These are phyloP conservation scores for Lutraria rhynchaena DNA, from an alignment of 1,140 invertebrate species.

Conservation along the genomic window DNA sequence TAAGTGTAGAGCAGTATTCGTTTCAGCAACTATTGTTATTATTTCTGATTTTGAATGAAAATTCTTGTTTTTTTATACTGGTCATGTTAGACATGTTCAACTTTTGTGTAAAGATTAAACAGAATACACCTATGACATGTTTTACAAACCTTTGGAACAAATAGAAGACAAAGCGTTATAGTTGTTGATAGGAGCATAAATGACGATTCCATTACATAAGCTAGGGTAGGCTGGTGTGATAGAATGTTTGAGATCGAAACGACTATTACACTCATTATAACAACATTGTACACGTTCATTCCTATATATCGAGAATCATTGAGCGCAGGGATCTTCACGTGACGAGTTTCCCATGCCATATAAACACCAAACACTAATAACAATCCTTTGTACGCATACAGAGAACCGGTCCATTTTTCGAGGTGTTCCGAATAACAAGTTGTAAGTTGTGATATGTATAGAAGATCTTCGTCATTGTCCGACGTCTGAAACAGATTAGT, in stretches of 20 bases:
- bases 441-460: conserved; percentile 94
- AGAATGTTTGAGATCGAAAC: conserved; percentile 93
- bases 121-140: no score
- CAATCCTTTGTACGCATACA: conserved; percentile 95
- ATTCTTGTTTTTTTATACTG: no score
- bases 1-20: no score
- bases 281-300: conserved; percentile 94
- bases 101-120: no score
- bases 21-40: no score
- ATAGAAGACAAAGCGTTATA: conserved; percentile 92
- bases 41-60: no score
- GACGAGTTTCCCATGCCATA: conserved; percentile 80
- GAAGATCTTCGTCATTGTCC: conserved; percentile 82
- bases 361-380: conserved; percentile 89
- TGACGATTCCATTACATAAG: conserved; percentile 91
- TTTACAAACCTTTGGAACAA: conserved; percentile 94
- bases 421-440: conserved; percentile 93
- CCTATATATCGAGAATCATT: conserved; percentile 81
- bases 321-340: conserved; percentile 80
- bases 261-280: conserved; percentile 92
- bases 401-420: conserved; percentile 91
- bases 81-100: no score
- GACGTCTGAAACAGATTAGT: conserved; percentile 61
- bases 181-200: conserved; percentile 93
- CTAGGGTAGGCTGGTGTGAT: conserved; percentile 91